Evolutionary conservation across 2,113 vertebrate genomes (phyloP).

Genomic region (Hemichromis elongatus): DNA sequence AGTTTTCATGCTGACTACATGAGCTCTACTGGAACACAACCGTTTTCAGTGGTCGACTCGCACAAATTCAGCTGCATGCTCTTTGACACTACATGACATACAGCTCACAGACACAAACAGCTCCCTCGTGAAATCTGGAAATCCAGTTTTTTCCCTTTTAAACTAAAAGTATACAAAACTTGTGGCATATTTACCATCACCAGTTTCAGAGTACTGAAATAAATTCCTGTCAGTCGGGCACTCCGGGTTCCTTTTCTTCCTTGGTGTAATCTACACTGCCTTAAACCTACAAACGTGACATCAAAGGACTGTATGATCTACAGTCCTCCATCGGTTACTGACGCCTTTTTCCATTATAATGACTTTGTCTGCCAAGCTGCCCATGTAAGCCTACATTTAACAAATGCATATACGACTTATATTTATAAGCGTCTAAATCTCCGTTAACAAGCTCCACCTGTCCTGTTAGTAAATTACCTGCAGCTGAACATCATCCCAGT

Average conservation of each 20-base stretch:
- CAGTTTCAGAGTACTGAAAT: neutral
- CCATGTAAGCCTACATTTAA: rapidly evolving
- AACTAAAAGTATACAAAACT: too few relatives aligned
- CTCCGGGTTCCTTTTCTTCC: rapidly evolving
- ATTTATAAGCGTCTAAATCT: too few relatives aligned
- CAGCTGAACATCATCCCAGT: too few relatives aligned
- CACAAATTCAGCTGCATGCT: rapidly evolving
- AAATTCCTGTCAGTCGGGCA: rapidly evolving
- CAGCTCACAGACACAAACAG: neutral
- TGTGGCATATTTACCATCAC: rapidly evolving
- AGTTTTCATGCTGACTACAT: neutral
- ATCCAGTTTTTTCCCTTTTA: too few relatives aligned
- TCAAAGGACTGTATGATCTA: neutral
- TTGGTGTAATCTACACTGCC: neutral
- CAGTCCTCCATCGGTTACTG: neutral
- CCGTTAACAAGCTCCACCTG: too few relatives aligned
- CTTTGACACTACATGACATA: neutral
- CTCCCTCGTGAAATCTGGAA: too few relatives aligned
- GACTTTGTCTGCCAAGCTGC: neutral
- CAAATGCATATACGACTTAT: neutral
- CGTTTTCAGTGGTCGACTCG: neutral
- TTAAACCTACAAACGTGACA: rapidly evolving
- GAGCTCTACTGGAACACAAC: neutral
- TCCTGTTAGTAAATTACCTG: too few relatives aligned
- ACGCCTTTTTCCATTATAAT: neutral